Conservation (phyloP, 2,888 invertebrate genomes). For the Drosophila koepferae region DNA sequence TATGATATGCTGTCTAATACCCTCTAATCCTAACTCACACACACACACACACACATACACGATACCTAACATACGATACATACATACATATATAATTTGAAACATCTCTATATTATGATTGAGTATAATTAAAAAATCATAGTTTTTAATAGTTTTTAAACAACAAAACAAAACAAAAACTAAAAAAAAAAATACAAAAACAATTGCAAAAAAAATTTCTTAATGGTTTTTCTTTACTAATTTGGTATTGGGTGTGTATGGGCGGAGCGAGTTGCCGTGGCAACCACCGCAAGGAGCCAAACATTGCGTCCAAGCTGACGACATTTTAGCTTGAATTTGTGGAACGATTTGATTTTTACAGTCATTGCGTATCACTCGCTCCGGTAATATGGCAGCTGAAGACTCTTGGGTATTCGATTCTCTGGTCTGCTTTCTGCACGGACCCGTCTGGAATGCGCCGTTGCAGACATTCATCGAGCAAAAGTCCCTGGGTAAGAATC, state of each 20-base stretch:
- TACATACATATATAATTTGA: slow-evolving; percentile 70
- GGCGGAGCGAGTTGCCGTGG: slow-evolving; percentile 34
- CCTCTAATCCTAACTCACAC: slow-evolving; percentile 63
- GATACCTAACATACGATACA: slow-evolving; percentile 47
- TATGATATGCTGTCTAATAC: slow-evolving; percentile 78
- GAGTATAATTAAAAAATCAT: slow-evolving; percentile 82
- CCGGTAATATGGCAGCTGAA: slow-evolving; percentile 86
- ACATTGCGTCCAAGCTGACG: slow-evolving; percentile 49
- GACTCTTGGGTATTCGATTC: slow-evolving; percentile 97
- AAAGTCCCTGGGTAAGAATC: slow-evolving; percentile 91
- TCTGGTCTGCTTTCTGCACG: slow-evolving; percentile 94
- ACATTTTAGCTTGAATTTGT: slow-evolving; percentile 28
- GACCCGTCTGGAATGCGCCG: slow-evolving; percentile 96
- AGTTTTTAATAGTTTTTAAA: slow-evolving; percentile 84
- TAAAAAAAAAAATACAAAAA: slow-evolving; percentile 20
- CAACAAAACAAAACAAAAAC: slow-evolving; percentile 29
- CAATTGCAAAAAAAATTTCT: slow-evolving; percentile 49
- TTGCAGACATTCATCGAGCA: slow-evolving; percentile 96
- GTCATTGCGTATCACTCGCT: neutral
- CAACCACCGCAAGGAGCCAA: slow-evolving; percentile 66
- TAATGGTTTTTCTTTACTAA: slow-evolving; percentile 36
- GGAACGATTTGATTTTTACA: slow-evolving; percentile 1
- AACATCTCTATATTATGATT: slow-evolving; percentile 79
- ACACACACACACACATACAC: slow-evolving; percentile 39
- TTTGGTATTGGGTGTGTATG: neutral